These are phyloP conservation scores for Ambastaia sidthimunki DNA, from an alignment of 2,797 vertebrate genomes.

Conservation along the genomic window DNA sequence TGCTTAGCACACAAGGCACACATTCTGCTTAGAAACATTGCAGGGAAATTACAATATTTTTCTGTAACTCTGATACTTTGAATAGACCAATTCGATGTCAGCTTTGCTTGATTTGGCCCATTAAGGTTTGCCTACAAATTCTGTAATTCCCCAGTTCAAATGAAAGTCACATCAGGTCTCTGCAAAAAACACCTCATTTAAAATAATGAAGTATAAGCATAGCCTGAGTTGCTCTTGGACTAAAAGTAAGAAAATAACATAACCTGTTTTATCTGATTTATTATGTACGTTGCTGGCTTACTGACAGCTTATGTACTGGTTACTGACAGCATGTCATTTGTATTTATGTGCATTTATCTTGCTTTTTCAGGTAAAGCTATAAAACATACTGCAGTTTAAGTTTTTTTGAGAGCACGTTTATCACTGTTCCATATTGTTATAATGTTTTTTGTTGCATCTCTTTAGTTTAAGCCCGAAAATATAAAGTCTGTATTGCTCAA, in stretches of 20 bases:
- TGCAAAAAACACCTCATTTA: not conserved
- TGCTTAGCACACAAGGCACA: not conserved
- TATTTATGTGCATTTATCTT: not conserved
- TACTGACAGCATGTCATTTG: constrained; percentile 4
- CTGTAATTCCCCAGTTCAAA: not conserved
- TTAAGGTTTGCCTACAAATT: not conserved
- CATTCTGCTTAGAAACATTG: not conserved
- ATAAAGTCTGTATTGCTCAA: not conserved
- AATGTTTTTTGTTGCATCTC: not conserved
- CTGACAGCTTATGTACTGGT: no score
- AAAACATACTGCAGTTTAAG: not conserved
- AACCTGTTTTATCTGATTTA: not conserved
- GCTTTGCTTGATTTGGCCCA: constrained; percentile 2
- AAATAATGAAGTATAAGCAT: not conserved
- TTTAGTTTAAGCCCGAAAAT: not conserved
- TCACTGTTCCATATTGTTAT: not conserved
- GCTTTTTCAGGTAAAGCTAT: not conserved
- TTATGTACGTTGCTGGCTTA: not conserved
- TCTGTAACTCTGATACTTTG: not conserved
- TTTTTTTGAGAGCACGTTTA: not conserved
- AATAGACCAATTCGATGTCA: not conserved
- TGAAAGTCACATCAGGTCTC: not conserved
- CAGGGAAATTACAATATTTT: not conserved
- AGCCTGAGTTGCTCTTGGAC: not conserved
- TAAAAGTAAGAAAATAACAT: not conserved